Base-by-base conservation (phyloP, 2,797 vertebrate genomes). In the Decapterus maruadsi region DNA sequence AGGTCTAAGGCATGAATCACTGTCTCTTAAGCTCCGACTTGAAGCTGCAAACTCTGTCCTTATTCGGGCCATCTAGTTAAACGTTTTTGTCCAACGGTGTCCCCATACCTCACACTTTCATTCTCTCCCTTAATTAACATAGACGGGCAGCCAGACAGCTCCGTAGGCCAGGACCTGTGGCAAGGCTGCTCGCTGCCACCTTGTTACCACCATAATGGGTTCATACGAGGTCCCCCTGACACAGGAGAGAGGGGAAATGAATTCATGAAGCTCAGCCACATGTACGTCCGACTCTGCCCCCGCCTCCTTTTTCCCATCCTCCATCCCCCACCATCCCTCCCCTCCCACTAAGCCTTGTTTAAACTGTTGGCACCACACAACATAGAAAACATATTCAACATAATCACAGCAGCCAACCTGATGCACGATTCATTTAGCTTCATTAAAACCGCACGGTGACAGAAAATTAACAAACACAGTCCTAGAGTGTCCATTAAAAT, bases 201-300 rank as follows among this genome's bases (percentile, higher is more conserved):
- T 93, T 92, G 87, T 91, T 89, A 89, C 86, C 84, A 55, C 56
- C 60, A 22, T 91, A 92, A 93, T 90, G 86, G 89, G 90, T 90
- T 92, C 91, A 92, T 82, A 89, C 79, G 70, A 90, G 87, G 91
- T 86, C 84, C 60, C 68, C 29, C 40, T 67, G 82, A 87, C 68
- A 79, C 29, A 29, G 78, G 76, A 81, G 62, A 68, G 79, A 82
- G 76, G 64, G 76, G 78, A 86, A 87, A 88, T 81, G 50, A 87
- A 91, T 87, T 86, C 70, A 88, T 38, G 78, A 61, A 71, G 82
- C 59, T 34, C 1, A 12, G 63, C 71, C 72, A 81, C 17, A 17
- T 38, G 13, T 81, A 75, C 80, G 84, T 75, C 84, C 64, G 73
- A 79, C 72, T 83, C 67, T 77, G 67, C 73, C 54, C 81, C 82